Evolutionary conservation across 2,113 vertebrate genomes (phyloP).

Genomic region (Bos indicus): DNA sequence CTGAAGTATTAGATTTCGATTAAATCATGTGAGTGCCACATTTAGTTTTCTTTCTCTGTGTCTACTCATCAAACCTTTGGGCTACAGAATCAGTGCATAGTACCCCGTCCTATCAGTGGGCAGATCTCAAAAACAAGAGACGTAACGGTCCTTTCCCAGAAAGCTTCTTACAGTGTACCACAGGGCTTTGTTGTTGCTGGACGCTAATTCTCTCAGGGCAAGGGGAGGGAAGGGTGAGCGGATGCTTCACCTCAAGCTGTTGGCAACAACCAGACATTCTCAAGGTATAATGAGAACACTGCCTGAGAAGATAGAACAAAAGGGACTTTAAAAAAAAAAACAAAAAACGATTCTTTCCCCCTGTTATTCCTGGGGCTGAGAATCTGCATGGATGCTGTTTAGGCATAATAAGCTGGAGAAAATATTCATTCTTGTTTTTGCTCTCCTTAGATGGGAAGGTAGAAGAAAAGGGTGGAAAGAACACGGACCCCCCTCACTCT

Average conservation of each 20-base stretch:
- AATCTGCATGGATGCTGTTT: background rate
- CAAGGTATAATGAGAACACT: background rate
- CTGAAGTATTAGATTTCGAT: background rate
- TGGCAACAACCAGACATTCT: background rate
- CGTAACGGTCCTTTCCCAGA: background rate
- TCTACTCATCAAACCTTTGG: background rate
- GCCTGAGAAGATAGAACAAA: constrained; percentile 13
- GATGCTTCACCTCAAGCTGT: background rate
- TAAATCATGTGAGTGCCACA: constrained; percentile 25
- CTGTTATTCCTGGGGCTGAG: background rate
- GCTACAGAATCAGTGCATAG: background rate
- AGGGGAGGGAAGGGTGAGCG: background rate
- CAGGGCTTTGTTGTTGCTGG: background rate
- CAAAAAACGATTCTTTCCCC: background rate
- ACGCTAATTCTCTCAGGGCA: background rate
- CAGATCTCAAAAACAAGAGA: constrained; percentile 14
- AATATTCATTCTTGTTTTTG: background rate
- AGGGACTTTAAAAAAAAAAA: background rate
- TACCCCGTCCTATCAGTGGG: background rate
- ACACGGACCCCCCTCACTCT: background rate
- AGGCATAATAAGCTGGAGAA: background rate
- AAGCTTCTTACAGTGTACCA: background rate
- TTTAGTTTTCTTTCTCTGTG: background rate
- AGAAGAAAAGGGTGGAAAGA: background rate
- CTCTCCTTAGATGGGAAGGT: background rate